Evolutionary conservation across 2,888 invertebrate genomes (phyloP), one percentile per base, ranked within the genome.

Genomic region (Melolontha melolontha): DNA sequence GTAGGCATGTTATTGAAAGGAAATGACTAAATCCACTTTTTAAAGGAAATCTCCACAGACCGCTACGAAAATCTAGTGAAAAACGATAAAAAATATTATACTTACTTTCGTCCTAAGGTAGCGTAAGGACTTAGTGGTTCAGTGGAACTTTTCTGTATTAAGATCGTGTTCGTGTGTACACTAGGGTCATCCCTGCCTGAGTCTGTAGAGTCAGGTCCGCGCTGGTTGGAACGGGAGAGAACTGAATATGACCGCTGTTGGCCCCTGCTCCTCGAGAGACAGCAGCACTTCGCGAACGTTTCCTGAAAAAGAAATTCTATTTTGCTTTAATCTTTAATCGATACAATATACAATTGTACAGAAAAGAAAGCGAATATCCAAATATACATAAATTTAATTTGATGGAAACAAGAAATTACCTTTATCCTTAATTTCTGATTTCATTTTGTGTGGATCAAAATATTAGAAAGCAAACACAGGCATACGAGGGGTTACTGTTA

Each of bases 201-300:
- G 47, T 68, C 68, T 22, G 68, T 74, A 27, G 74, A 74, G 16
- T 76, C 73, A 39, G 67, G 62, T 68, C 71, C 70, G 42, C 74
- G 70, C 63, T 68, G 55, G 27, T 55, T 54, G n/a, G 68, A 64
- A 55, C 64, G 64, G 47, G 89, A 86, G 76, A 90, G 80, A 66
- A 87, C 85, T 70, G 88, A 87, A 82, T 90, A 90, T 42, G 88
- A 86, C 75, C 86, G 83, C 72, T 86, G 84, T 75, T 87, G 85
- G 40, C 77, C 77, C 12, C 77, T 59, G 71, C 67, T 52, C 52
- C 69, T 66, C 57, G 70, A 66, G 64, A 80, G 84, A 75, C 85
- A 85, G 79, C 87, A 87, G 66, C 79, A 82, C 22, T 82, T 81
- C 67, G 83, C 81, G 79, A 89, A 80, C 51, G 90, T 88, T 79